Conservation (phyloP, 2,888 invertebrate genomes). For the Glyphotaelius pellucidus region DNA sequence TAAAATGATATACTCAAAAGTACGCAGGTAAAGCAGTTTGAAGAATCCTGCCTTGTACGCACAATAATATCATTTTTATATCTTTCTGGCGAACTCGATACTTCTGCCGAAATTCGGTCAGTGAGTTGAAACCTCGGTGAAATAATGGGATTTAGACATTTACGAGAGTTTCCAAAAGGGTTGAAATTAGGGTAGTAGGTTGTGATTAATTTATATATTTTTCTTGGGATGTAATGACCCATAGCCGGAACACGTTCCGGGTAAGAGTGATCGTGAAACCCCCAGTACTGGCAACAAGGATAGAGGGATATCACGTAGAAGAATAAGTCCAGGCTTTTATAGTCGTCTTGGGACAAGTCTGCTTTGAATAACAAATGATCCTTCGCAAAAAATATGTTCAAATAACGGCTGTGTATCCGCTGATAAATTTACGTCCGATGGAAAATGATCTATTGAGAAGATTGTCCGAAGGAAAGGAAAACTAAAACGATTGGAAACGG, state of each 20-base stretch:
- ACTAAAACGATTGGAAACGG: slow-evolving; percentile 23
- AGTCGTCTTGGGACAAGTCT: slow-evolving; percentile 49
- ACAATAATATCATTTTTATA: too few species aligned
- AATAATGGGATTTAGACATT: not conserved
- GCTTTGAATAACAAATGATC: slow-evolving; percentile 62
- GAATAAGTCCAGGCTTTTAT: slow-evolving; percentile 58
- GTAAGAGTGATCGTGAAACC: slow-evolving; percentile 50
- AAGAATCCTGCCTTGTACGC: too few species aligned
- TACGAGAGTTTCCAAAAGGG: not conserved
- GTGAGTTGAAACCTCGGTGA: not conserved
- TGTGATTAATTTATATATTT: slow-evolving; percentile 51
- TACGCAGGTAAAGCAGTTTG: too few species aligned
- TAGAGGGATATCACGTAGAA: slow-evolving; percentile 45
- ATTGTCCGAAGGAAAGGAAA: slow-evolving; percentile 31
- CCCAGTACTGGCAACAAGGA: not conserved
- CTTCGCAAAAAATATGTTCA: slow-evolving; percentile 42
- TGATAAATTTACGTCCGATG: slow-evolving; percentile 48
- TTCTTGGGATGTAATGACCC: slow-evolving; percentile 46
- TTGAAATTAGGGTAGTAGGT: slow-evolving; percentile 5
- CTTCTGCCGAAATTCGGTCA: too few species aligned
- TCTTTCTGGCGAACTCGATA: too few species aligned
- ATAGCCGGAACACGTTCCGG: slow-evolving; percentile 49
- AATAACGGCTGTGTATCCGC: slow-evolving; percentile 39
- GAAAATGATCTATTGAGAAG: slow-evolving; percentile 37
- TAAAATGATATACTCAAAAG: too few species aligned